A percentile compares a stretch with the other conserved stretches of the same genome.
Conservation (phyloP, 2,888 invertebrate species). For the Miltochrista miniata region DNA sequence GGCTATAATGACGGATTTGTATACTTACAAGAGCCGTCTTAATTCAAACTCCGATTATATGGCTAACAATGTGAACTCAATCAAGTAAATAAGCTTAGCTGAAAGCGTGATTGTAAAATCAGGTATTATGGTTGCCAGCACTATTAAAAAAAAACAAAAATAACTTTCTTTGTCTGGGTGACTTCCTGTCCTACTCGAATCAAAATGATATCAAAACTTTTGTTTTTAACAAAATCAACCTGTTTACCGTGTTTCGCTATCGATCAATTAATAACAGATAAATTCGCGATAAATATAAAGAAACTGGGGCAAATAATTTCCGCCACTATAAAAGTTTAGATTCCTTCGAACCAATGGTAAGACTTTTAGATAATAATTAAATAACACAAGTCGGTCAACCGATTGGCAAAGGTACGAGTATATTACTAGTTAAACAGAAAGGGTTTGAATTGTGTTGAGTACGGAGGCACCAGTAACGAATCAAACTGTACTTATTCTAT, state of each 20-base stretch:
- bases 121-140: no score
- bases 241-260: not conserved
- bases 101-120: no score
- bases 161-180: no score
- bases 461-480: not conserved
- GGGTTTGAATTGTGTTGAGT: not conserved
- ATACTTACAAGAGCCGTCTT: no score
- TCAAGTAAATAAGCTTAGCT: no score
- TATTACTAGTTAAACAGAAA: not conserved
- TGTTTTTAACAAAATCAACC: not conserved
- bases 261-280: not conserved
- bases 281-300: not conserved
- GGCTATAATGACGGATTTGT: no score
- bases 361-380: not conserved
- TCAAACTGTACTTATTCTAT: no score
- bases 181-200: no score
- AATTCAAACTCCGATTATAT: no score
- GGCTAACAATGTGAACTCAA: no score
- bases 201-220: not conserved
- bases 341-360: not conserved
- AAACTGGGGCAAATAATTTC: not conserved
- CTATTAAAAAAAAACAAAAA: no score
- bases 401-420: not conserved
- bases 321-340: not conserved
- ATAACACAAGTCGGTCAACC: constrained; percentile 1